phyloP scores from a whole-genome alignment of 1,140 invertebrate genomes.

The Drosophila yakuba region DNA sequence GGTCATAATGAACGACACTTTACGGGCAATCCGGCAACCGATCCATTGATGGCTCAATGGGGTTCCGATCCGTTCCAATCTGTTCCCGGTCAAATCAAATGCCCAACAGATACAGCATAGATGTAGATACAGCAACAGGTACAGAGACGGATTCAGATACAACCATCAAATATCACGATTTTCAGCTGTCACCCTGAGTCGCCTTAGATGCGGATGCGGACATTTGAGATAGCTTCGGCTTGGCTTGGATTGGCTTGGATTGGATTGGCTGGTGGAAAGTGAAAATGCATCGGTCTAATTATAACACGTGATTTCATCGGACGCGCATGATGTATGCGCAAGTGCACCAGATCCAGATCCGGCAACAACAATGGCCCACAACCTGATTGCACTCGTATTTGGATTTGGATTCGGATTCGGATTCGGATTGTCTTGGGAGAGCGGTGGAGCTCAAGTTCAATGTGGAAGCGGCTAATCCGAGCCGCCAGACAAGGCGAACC shows the following conservation, averaged over 20 bases:
- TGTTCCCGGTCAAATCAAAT: slow-evolving; percentile 36
- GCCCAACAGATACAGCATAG: not conserved
- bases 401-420: too few species aligned
- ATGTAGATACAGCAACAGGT: not conserved
- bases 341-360: slow-evolving; percentile 67
- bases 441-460: slow-evolving; percentile 70
- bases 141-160: slow-evolving; percentile 42
- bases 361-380: slow-evolving; percentile 43
- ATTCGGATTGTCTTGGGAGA: slow-evolving; percentile 34
- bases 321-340: slow-evolving; percentile 64
- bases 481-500: slow-evolving; percentile 76
- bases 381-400: slow-evolving; percentile 24
- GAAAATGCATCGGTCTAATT: slow-evolving; percentile 79
- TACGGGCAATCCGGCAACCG: slow-evolving; percentile 61
- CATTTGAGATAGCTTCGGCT: slow-evolving; percentile 2
- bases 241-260: not conserved
- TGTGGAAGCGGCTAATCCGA: slow-evolving; percentile 67
- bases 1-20: slow-evolving; percentile 75
- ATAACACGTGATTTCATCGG: slow-evolving; percentile 76
- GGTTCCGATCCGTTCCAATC: slow-evolving; percentile 13
- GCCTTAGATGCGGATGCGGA: slow-evolving; percentile 21
- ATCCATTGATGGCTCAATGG: slow-evolving; percentile 55
- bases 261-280: slow-evolving; percentile 58
- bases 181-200: slow-evolving; percentile 64
- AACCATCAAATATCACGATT: slow-evolving; percentile 80